These are phyloP conservation scores for Meriones unguiculatus DNA, from an alignment of 2,113 vertebrate genomes.

Conservation along the genomic window DNA sequence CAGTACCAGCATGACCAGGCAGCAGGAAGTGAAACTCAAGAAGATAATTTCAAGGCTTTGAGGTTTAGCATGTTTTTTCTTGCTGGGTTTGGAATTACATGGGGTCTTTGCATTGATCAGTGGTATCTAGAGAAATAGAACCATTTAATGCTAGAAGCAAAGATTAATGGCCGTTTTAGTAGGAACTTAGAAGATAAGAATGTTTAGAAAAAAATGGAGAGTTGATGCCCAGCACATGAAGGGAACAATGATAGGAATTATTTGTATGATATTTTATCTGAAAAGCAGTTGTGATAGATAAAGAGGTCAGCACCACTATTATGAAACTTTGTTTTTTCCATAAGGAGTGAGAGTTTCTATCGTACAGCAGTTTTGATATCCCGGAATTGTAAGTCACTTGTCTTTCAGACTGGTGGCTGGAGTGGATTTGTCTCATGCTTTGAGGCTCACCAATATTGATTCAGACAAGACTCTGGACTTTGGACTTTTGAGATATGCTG, in stretches of 20 bases:
- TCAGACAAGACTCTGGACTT: neutral
- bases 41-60: neutral
- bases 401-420: neutral
- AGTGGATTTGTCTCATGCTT: neutral
- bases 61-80: neutral
- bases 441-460: neutral
- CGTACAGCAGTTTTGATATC: neutral
- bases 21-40: neutral
- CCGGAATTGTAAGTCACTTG: neutral
- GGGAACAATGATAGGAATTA: neutral
- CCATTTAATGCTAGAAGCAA: neutral
- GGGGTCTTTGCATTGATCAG: neutral
- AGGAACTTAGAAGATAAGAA: neutral
- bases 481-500: neutral
- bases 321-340: neutral
- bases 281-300: neutral
- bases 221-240: neutral
- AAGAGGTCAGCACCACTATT: neutral
- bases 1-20: too few relatives aligned
- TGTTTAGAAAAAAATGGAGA: neutral
- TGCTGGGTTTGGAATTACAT: neutral
- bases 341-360: neutral
- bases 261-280: neutral
- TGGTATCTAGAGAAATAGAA: neutral
- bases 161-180: neutral